Percentiles rank a stretch among this genome's conserved stretches.
Conservation (phyloP, 2,113 vertebrate genomes). For the Poeciliopsis occidentalis region DNA sequence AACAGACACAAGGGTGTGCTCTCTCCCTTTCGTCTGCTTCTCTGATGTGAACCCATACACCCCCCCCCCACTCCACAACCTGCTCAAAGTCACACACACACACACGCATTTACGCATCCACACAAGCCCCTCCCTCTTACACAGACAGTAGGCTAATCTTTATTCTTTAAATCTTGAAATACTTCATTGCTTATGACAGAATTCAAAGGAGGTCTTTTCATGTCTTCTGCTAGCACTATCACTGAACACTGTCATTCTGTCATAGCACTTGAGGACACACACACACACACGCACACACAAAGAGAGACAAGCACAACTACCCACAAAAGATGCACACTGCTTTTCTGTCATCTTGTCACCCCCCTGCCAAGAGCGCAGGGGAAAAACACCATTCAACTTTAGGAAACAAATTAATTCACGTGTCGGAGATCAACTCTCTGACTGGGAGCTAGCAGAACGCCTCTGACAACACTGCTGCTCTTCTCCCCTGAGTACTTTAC, state of each 20-base stretch:
- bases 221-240: slow-evolving; percentile 61
- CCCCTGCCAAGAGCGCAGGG: slow-evolving; percentile 54
- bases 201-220: slow-evolving; percentile 59
- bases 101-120: not conserved
- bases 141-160: slow-evolving; percentile 36
- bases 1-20: slow-evolving; percentile 65
- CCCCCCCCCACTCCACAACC: not conserved
- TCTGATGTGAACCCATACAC: not conserved
- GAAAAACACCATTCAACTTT: slow-evolving; percentile 63
- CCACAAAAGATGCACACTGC: slow-evolving; percentile 31
- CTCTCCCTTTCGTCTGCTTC: slow-evolving; percentile 39
- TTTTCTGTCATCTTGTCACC: slow-evolving; percentile 65
- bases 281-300: slow-evolving; percentile 2
- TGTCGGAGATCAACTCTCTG: slow-evolving; percentile 65
- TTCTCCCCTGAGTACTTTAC: slow-evolving; percentile 58
- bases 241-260: slow-evolving; percentile 36
- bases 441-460: slow-evolving; percentile 57
- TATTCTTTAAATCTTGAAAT: slow-evolving; percentile 57
- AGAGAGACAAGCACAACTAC: slow-evolving; percentile 6
- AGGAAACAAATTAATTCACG: slow-evolving; percentile 77
- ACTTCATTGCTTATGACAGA: slow-evolving; percentile 70
- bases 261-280: not conserved
- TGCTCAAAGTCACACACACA: not conserved
- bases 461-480: slow-evolving; percentile 61
- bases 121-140: not conserved